Percentiles rank a stretch among this genome's conserved stretches.
phyloP scores from a whole-genome alignment of 2,888 invertebrate species.

The Ophion obscuratus region DNA sequence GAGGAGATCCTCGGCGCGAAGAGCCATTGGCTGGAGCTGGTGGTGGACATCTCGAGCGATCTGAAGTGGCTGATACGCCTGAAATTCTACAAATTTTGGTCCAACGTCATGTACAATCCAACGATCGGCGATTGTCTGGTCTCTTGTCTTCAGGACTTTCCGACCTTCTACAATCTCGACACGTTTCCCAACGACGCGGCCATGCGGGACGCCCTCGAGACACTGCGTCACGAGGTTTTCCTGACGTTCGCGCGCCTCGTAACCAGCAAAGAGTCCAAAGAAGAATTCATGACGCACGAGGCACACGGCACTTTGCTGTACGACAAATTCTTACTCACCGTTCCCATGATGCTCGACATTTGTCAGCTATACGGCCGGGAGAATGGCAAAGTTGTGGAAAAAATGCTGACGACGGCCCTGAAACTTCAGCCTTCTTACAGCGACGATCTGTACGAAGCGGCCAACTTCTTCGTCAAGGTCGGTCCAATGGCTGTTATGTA shows the following conservation, averaged over 20 bases:
- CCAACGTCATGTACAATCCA: conserved; percentile 88
- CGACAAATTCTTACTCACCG: conserved; percentile 92
- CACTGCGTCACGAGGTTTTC: conserved; percentile 86
- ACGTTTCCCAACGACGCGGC: conserved; percentile 82
- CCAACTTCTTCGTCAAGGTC: conserved; percentile 86
- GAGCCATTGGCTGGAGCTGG: conserved; percentile 88
- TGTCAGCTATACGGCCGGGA: conserved; percentile 90
- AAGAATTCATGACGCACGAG: conserved; percentile 87
- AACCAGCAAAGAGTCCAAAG: conserved; percentile 88
- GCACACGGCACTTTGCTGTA: conserved; percentile 90
- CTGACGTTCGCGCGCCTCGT: conserved; percentile 91
- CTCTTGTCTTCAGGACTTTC: conserved; percentile 91
- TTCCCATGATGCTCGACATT: conserved; percentile 92
- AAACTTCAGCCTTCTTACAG: conserved; percentile 88
- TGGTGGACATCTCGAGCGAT: conserved; percentile 87
- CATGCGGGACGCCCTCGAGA: conserved; percentile 86
- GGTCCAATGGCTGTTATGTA: conserved; percentile 44
- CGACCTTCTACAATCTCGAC: conserved; percentile 87
- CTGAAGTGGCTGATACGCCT: conserved; percentile 89
- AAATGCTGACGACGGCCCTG: conserved; percentile 89
- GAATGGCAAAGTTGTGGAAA: conserved; percentile 87
- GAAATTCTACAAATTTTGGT: conserved; percentile 91
- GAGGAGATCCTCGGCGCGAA: conserved; percentile 86
- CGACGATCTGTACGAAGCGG: conserved; percentile 86
- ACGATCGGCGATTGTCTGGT: conserved; percentile 88